Percentiles rank a stretch among this genome's conserved stretches.
Evolutionary conservation across 2,113 vertebrate species (phyloP).

Genomic region (Propithecus coquereli): DNA sequence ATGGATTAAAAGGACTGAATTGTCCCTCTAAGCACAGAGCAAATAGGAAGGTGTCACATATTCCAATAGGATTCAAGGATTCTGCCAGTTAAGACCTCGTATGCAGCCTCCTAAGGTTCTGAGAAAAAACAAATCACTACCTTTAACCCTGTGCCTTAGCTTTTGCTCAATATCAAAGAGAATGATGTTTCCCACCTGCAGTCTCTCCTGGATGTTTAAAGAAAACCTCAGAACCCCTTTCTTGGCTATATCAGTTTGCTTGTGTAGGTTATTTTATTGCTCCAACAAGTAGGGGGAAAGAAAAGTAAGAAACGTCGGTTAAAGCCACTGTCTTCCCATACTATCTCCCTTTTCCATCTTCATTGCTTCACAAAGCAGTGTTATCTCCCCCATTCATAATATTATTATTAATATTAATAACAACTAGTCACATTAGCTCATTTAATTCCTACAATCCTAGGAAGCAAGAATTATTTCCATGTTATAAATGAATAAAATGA

Average conservation of each 20-base stretch:
- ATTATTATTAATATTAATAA: not conserved
- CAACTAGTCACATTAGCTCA: not conserved
- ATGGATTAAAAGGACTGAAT: not conserved
- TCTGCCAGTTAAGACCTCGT: not conserved
- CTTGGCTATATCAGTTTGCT: not conserved
- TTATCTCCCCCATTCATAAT: not conserved
- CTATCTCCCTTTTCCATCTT: not conserved
- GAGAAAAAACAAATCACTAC: not conserved
- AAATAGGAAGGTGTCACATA: not conserved
- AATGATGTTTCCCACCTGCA: not conserved
- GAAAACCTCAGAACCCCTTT: not conserved
- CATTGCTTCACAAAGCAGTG: not conserved
- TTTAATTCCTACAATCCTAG: not conserved
- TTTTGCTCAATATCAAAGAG: not conserved
- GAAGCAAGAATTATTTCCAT: not conserved
- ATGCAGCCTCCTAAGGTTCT: not conserved
- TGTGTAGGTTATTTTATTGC: not conserved
- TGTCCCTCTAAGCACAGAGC: not conserved
- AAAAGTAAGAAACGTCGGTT: not conserved
- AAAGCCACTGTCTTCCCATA: not conserved
- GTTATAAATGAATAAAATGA: not conserved
- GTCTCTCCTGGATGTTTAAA: not conserved
- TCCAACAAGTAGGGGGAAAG: not conserved
- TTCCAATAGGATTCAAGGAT: not conserved
- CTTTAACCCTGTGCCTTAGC: not conserved